Percentiles rank a stretch among this genome's conserved stretches.
These are phyloP conservation scores for Sula dactylatra DNA, from an alignment of 2,113 vertebrate genomes.

Conservation along the genomic window DNA sequence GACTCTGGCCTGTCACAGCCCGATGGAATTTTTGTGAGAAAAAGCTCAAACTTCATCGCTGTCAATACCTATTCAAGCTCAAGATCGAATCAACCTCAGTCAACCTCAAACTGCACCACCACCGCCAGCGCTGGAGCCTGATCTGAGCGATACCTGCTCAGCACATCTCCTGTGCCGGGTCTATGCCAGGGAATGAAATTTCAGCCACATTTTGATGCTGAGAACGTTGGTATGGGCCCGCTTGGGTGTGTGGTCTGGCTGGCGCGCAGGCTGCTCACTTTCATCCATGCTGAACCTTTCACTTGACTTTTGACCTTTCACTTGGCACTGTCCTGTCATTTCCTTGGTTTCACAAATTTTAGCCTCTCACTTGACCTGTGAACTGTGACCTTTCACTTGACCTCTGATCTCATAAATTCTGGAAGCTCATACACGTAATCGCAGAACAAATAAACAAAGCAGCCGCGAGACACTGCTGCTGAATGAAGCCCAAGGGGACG, in stretches of 20 bases:
- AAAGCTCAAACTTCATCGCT: not conserved
- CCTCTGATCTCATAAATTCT: slow-evolving; percentile 79
- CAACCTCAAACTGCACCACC: not conserved
- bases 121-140: not conserved
- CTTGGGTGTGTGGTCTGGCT: slow-evolving; percentile 54
- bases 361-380: slow-evolving; percentile 78
- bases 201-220: slow-evolving; percentile 1
- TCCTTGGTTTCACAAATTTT: slow-evolving; percentile 80
- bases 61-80: not conserved
- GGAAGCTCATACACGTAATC: slow-evolving; percentile 73
- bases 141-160: not conserved
- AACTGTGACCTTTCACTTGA: slow-evolving; percentile 77
- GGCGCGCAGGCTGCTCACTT: slow-evolving; percentile 53
- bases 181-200: slow-evolving; percentile 37
- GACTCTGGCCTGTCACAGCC: not conserved
- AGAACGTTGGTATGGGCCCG: not conserved
- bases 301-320: slow-evolving; percentile 80
- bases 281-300: slow-evolving; percentile 70
- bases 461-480: slow-evolving; percentile 17
- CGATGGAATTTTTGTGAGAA: not conserved
- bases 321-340: slow-evolving; percentile 79
- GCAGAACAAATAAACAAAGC: slow-evolving; percentile 79
- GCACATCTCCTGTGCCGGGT: not conserved
- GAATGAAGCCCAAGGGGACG: slow-evolving; percentile 57
- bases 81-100: not conserved